Percentiles rank a stretch among this genome's conserved stretches.
phyloP scores from a whole-genome alignment of 2,113 vertebrate genomes.

The Mirounga angustirostris region DNA sequence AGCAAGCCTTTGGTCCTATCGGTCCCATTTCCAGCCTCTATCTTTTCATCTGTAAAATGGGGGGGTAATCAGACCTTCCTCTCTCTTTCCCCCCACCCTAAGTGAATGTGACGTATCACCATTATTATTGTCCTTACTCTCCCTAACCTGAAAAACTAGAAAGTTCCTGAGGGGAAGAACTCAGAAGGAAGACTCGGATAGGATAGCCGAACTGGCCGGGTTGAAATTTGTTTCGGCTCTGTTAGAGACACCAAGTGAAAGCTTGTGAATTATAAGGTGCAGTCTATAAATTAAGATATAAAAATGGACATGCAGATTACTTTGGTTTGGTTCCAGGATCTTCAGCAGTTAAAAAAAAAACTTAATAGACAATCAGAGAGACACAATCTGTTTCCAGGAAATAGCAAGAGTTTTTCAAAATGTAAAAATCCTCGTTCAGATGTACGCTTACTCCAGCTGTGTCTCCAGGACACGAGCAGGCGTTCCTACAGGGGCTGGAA shows the following conservation, averaged over 20 bases:
- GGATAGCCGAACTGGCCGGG: slow-evolving; percentile 42
- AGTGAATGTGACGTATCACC: neutral
- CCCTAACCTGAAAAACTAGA: neutral
- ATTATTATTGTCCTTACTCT: neutral
- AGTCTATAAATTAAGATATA: slow-evolving; percentile 81
- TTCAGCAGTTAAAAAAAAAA: slow-evolving; percentile 63
- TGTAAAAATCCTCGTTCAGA: slow-evolving; percentile 48
- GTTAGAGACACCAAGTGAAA: slow-evolving; percentile 67
- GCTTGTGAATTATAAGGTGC: slow-evolving; percentile 78
- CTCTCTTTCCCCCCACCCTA: neutral
- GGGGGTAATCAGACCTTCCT: neutral
- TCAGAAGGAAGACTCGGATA: neutral
- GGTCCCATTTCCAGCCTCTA: neutral
- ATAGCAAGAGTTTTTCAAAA: slow-evolving; percentile 66
- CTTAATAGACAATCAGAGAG: slow-evolving; percentile 77
- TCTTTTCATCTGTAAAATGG: neutral
- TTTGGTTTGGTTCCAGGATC: slow-evolving; percentile 79
- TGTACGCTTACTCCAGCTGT: neutral
- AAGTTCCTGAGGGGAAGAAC: neutral
- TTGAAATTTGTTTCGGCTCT: slow-evolving; percentile 71
- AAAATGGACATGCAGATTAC: slow-evolving; percentile 83
- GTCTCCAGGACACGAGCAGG: neutral
- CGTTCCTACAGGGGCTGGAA: neutral
- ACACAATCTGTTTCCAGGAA: slow-evolving; percentile 81
- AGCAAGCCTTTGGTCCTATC: neutral